phyloP scores from a whole-genome alignment of 1,140 invertebrate genomes.

The Heliconius melpomene region DNA sequence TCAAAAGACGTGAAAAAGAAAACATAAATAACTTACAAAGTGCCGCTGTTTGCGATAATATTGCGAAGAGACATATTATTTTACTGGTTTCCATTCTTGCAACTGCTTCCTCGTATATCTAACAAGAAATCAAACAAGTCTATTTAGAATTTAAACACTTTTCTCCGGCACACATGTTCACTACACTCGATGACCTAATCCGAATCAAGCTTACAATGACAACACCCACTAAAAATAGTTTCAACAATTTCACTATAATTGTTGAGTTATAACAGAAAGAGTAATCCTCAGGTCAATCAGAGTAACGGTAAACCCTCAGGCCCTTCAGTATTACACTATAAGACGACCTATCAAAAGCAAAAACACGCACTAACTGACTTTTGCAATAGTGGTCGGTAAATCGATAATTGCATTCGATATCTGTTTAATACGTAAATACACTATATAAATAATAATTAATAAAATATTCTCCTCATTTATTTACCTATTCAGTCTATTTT shows the following conservation, averaged over 20 bases:
- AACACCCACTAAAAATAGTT: slow-evolving; percentile 80
- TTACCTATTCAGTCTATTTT: slow-evolving; percentile 63
- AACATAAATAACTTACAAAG: slow-evolving; percentile 62
- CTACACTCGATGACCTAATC: slow-evolving; percentile 79
- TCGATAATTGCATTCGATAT: slow-evolving; percentile 55
- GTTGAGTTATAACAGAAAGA: slow-evolving; percentile 55
- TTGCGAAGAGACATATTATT: slow-evolving; percentile 66
- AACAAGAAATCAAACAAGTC: slow-evolving; percentile 71
- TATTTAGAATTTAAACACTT: slow-evolving; percentile 68
- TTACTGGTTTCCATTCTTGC: slow-evolving; percentile 69
- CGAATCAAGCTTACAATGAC: slow-evolving; percentile 75
- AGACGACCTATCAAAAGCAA: slow-evolving; percentile 47
- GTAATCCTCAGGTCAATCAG: slow-evolving; percentile 40
- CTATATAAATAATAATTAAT: slow-evolving; percentile 24
- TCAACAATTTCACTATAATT: slow-evolving; percentile 53
- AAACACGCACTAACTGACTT: slow-evolving; percentile 61
- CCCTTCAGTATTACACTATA: slow-evolving; percentile 48
- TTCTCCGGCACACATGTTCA: slow-evolving; percentile 75
- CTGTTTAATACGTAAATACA: slow-evolving; percentile 23
- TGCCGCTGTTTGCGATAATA: slow-evolving; percentile 64
- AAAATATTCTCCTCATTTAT: slow-evolving; percentile 30
- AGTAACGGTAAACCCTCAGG: slow-evolving; percentile 46
- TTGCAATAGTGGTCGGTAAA: slow-evolving; percentile 60
- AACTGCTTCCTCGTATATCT: slow-evolving; percentile 65
- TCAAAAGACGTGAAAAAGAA: slow-evolving; percentile 24